phyloP scores from a whole-genome alignment of 2,888 invertebrate genomes.

The Leptinotarsa peninsularis region DNA sequence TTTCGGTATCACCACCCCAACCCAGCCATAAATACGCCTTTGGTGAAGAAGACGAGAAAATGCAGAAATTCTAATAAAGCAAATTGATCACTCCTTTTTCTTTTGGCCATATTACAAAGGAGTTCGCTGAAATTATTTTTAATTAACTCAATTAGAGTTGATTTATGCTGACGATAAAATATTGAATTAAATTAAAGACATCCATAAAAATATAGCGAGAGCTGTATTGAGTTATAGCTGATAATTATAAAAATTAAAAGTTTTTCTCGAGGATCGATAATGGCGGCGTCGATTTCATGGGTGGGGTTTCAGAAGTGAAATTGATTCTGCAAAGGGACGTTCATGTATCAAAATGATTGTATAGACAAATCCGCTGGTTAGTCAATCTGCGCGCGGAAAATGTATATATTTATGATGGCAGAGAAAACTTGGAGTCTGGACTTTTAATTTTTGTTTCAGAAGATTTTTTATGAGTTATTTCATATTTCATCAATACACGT shows the following conservation, averaged over 20 bases:
- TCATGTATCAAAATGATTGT: background rate
- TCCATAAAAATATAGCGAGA: slow-evolving; percentile 61
- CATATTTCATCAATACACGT: too few relatives aligned
- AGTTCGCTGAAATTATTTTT: slow-evolving; percentile 65
- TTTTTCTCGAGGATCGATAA: slow-evolving; percentile 20
- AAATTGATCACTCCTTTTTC: slow-evolving; percentile 63
- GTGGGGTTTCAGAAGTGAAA: background rate
- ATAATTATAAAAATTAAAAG: slow-evolving; percentile 46
- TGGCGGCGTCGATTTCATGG: background rate
- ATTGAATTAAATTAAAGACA: slow-evolving; percentile 66
- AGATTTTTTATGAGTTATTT: too few relatives aligned
- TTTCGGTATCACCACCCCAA: background rate
- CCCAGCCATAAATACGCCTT: background rate
- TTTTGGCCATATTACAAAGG: slow-evolving; percentile 59
- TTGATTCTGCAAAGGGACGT: background rate
- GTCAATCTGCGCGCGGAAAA: too few relatives aligned
- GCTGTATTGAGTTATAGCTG: slow-evolving; percentile 52
- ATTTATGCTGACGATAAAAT: slow-evolving; percentile 66
- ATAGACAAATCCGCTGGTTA: too few relatives aligned
- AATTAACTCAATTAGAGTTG: slow-evolving; percentile 65
- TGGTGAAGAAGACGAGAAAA: slow-evolving; percentile 2
- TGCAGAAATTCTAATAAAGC: slow-evolving; percentile 58
- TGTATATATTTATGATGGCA: too few relatives aligned
- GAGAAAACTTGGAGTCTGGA: too few relatives aligned
- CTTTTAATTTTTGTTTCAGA: too few relatives aligned